Evolutionary conservation across 2,888 invertebrate genomes (phyloP), one percentile per base, ranked within the genome.

Genomic region (Geotrupes spiniger): DNA sequence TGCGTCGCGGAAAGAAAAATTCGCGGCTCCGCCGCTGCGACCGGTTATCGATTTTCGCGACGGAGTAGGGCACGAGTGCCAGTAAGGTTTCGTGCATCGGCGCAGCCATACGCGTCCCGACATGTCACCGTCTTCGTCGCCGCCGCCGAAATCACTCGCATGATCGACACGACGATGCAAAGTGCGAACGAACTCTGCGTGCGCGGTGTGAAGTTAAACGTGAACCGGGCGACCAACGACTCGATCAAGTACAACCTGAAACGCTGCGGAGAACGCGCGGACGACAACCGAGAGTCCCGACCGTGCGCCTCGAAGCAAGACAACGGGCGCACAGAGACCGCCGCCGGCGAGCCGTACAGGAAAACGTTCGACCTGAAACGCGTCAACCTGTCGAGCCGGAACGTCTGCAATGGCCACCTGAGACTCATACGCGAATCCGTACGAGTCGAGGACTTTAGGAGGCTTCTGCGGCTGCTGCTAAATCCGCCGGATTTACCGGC

Each of bases 381-480:
- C 71, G 77, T 52, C 14, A 58, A 63, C 16, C 63, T 59, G 47
- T 57, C 54, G 36, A 65, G 61, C 48, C 39, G 53, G 26, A 62
- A 61, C 42, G 62, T 61, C 45, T 57, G 54, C 21, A 63, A 56
- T 48, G 58, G 58, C 37, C 60, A 61, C 49, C 54, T 81, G 68
- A 69, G 74, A 66, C 75, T 77, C 71, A 80, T 81, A 71, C 75
- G 77, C 58, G 80, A 80, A 78, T 78, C 81, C 78, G 72, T 77
- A 59, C 74, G 78, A 77, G 76, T 79, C 69, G 72, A 73, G 26
- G 78, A 81, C 74, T 79, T 81, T 76, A 77, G 79, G 74, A 78
- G 80, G 79, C 79, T 81, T 79, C 80, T 81, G 69, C 74, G 63
- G 72, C 74, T 73, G 76, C 15, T 76, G 75, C n/a, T n/a, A n/a